A percentile compares a stretch with the other conserved stretches of the same genome.
phyloP scores from a whole-genome alignment of 2,797 vertebrate genomes.

The Serranus cabrilla region DNA sequence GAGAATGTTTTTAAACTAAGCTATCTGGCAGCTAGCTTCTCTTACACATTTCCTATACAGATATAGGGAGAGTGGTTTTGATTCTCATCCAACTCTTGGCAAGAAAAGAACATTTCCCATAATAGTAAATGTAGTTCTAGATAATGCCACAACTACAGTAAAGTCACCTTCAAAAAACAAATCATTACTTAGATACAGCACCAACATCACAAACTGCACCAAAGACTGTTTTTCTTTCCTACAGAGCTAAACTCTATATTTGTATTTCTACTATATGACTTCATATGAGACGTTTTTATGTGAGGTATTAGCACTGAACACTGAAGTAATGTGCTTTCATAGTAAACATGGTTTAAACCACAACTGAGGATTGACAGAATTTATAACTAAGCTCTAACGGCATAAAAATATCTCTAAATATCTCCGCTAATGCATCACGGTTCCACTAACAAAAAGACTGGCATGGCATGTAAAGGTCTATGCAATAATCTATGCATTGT shows the following conservation, averaged over 20 bases:
- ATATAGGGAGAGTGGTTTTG: no score
- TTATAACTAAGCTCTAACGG: slow-evolving; percentile 13
- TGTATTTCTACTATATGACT: neutral
- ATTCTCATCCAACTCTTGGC: neutral
- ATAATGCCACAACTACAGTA: neutral
- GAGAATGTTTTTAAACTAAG: no score
- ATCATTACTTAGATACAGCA: neutral
- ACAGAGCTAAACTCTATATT: slow-evolving; percentile 1
- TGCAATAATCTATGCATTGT: slow-evolving; percentile 40
- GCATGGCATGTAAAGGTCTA: slow-evolving; percentile 14
- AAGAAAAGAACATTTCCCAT: neutral
- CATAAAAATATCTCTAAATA: neutral
- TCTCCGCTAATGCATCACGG: slow-evolving; percentile 42
- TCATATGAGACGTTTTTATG: neutral
- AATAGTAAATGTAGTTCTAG: neutral
- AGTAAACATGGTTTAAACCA: neutral
- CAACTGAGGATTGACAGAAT: slow-evolving; percentile 36
- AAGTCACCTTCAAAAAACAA: neutral
- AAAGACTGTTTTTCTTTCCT: slow-evolving; percentile 2
- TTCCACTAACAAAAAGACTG: neutral
- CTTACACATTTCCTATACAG: no score
- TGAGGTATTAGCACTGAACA: neutral
- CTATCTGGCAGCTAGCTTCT: no score
- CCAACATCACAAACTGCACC: neutral
- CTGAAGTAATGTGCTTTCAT: neutral